Evolutionary conservation across 1,140 invertebrate genomes (phyloP).

Genomic region (Propsilocerus akamusi): DNA sequence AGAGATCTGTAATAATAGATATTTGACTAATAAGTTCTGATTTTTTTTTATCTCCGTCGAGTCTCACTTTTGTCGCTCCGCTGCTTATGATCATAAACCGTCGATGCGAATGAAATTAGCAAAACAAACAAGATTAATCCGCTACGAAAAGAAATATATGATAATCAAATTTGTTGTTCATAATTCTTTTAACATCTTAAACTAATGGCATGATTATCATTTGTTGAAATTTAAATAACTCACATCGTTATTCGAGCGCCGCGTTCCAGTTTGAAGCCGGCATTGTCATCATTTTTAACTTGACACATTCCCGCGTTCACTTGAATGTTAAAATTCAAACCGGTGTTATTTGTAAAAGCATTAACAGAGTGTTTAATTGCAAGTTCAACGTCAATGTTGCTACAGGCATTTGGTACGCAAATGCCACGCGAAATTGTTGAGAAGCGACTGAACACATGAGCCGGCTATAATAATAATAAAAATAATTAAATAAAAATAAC

Average conservation of each 20-base stretch:
- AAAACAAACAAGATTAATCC: neutral
- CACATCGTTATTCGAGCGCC: slow-evolving; percentile 29
- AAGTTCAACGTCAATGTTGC: slow-evolving; percentile 31
- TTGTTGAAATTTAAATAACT: too few relatives aligned
- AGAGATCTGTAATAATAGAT: slow-evolving; percentile 24
- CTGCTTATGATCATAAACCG: neutral
- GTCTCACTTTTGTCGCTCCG: neutral
- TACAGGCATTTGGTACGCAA: slow-evolving; percentile 37
- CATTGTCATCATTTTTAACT: slow-evolving; percentile 15
- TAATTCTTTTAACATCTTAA: neutral
- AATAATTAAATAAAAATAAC: neutral
- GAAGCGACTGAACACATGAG: slow-evolving; percentile 40
- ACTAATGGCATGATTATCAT: too few relatives aligned
- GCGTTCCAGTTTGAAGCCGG: slow-evolving; percentile 11
- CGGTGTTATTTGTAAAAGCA: slow-evolving; percentile 25
- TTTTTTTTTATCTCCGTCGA: neutral
- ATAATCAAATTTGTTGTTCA: neutral
- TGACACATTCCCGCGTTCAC: slow-evolving; percentile 42
- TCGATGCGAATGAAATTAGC: slow-evolving; percentile 11
- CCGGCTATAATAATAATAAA: slow-evolving; percentile 28
- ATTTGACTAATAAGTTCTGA: neutral
- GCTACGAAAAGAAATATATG: too few relatives aligned
- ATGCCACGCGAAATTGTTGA: slow-evolving; percentile 39
- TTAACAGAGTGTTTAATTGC: slow-evolving; percentile 26
- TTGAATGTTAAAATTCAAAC: slow-evolving; percentile 30